Percentiles rank a stretch among this genome's conserved stretches.
Evolutionary conservation across 92 coral and sea anemone genomes (phyloP).

Genomic region (Epizoanthus ramosus): DNA sequence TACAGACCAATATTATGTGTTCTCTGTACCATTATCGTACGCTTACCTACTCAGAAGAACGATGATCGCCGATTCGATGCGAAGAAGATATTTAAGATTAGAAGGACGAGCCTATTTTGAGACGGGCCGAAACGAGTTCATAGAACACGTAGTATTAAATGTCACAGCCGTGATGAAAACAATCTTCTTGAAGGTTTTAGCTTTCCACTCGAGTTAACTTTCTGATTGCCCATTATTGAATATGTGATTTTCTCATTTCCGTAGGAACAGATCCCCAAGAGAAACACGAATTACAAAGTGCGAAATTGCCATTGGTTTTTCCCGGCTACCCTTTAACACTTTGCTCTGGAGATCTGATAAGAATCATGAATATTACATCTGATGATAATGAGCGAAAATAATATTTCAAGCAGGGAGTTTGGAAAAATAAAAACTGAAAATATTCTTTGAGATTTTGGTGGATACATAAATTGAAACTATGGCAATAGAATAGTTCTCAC

Average conservation of each 20-base stretch:
- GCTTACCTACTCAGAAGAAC: neutral
- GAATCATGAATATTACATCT: slow-evolving; percentile 43
- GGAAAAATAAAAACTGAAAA: neutral
- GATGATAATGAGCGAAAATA: slow-evolving; percentile 42
- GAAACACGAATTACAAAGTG: slow-evolving; percentile 35
- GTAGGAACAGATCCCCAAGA: slow-evolving; percentile 29
- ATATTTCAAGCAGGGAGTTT: slow-evolving; percentile 36
- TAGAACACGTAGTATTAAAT: slow-evolving; percentile 25
- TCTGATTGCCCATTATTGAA: slow-evolving; percentile 37
- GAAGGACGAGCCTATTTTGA: neutral
- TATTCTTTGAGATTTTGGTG: slow-evolving; percentile 32
- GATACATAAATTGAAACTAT: slow-evolving; percentile 25
- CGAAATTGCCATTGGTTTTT: slow-evolving; percentile 34
- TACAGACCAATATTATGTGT: slow-evolving; percentile 28
- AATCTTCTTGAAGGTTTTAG: slow-evolving; percentile 6
- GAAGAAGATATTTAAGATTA: neutral
- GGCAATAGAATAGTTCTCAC: slow-evolving; percentile 31
- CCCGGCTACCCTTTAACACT: slow-evolving; percentile 28
- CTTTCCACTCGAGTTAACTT: slow-evolving; percentile 6
- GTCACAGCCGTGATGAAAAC: slow-evolving; percentile 30
- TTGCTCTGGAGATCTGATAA: slow-evolving; percentile 28
- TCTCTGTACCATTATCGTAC: slow-evolving; percentile 8
- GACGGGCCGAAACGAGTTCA: slow-evolving; percentile 32
- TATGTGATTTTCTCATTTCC: slow-evolving; percentile 43
- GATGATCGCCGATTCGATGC: slow-evolving; percentile 13